Evolutionary conservation across 2,797 vertebrate genomes (phyloP).

Genomic region (Psittacula echo): DNA sequence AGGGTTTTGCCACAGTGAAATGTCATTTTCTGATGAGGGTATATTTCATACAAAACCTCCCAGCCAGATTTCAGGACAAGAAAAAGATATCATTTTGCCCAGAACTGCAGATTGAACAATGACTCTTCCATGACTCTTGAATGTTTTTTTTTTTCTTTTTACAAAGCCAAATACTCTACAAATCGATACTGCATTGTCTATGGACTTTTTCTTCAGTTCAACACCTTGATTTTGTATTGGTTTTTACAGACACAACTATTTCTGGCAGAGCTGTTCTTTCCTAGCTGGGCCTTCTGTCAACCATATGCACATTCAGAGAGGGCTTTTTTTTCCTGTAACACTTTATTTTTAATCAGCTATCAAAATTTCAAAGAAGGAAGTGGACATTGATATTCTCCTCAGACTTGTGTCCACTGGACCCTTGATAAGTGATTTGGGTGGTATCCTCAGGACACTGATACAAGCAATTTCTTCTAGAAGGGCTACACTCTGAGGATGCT

Average conservation of each 20-base stretch:
- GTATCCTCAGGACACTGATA: neutral
- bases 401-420: neutral
- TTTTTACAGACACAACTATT: neutral
- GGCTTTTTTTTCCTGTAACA: neutral
- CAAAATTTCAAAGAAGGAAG: neutral
- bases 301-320: neutral
- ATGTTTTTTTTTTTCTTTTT: neutral
- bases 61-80: neutral
- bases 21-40: neutral
- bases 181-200: neutral
- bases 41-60: neutral
- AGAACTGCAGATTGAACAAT: neutral
- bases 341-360: neutral
- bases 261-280: neutral
- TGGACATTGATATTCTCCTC: neutral
- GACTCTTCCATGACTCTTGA: neutral
- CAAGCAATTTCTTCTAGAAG: neutral
- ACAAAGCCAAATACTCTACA: neutral
- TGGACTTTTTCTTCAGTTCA: neutral
- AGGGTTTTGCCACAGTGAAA: neutral
- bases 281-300: neutral
- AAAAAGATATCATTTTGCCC: neutral
- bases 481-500: neutral
- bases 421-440: neutral
- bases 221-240: neutral